Evolutionary conservation across 2,797 vertebrate genomes (phyloP), one percentile per base, ranked within the genome.

Genomic region (Bufotes viridis): DNA sequence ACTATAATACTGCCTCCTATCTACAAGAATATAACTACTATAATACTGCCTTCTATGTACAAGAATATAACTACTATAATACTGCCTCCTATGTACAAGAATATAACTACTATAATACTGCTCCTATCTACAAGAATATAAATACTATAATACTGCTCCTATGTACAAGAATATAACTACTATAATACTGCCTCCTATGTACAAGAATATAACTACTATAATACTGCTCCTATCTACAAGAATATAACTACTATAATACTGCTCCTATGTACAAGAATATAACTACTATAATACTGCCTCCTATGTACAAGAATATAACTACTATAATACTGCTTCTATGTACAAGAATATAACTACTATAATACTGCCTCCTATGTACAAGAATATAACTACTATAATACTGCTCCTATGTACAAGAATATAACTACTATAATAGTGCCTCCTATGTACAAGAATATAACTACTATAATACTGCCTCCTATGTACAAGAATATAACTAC

Each of bases 351-450:
- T 29, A 70, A 70, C 67, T 70, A 70, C 67, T 70, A 70, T 70
- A 70, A 70, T 70, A 29, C 67, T 70, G 24, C 67, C 67, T 14
- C 67, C 67, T 70, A 34, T 70, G 17, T 70, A 70, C 67, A 70
- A 29, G 67, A 70, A 70, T 67, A 67, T 67, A 67, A 70, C 67
- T 70, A 70, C 67, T 70, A 70, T 70, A 70, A 70, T 70, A 70
- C 26, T 70, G 13, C 67, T 26, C 67, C 67, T 70, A 70, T 70
- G 17, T 70, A 70, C 67, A 70, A 17, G 67, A 70, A 70, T 70
- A 70, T 70, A 70, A 70, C 67, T 70, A 70, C 67, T 70, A 70
- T 70, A 70, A 70, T 70, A 70, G 26, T 70, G 12, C 67, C 67
- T 13, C 26, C 67, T 70, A 70, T 70, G 17, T 70, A 70, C 67